Evolutionary conservation across 2,113 vertebrate species (phyloP).

Genomic region (Entelurus aequoreus): DNA sequence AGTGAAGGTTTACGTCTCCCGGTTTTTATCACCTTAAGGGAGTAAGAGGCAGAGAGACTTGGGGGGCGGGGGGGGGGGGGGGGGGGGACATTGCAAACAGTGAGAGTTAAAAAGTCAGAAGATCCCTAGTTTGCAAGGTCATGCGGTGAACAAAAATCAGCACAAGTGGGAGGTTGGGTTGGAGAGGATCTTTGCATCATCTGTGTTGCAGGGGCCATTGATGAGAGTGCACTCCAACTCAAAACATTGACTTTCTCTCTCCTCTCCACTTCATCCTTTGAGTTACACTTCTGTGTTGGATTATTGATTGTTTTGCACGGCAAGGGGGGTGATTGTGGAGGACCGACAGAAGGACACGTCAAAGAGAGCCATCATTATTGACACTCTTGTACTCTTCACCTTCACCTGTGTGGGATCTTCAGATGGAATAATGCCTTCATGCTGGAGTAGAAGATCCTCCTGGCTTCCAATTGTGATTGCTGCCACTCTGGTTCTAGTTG

Average conservation of each 20-base stretch:
- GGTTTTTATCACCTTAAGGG: background rate
- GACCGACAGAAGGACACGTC: constrained; percentile 22
- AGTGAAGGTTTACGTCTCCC: background rate
- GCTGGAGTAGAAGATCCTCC: constrained; percentile 44
- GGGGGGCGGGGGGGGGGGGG: background rate
- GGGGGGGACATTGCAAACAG: constrained; percentile 13
- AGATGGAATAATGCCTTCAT: constrained; percentile 57
- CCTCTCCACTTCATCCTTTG: constrained; percentile 15
- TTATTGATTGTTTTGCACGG: constrained; percentile 14
- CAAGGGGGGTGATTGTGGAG: constrained; percentile 11
- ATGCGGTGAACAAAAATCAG: constrained; percentile 28
- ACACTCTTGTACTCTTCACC: background rate
- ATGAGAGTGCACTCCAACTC: constrained; percentile 40
- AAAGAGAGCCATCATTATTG: constrained; percentile 15
- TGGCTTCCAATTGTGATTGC: constrained; percentile 54
- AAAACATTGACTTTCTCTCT: constrained; percentile 32
- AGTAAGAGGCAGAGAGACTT: constrained; percentile 2
- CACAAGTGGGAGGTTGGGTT: constrained; percentile 18
- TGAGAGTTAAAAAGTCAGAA: constrained; percentile 26
- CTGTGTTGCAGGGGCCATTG: constrained; percentile 9
- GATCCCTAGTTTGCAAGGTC: constrained; percentile 27
- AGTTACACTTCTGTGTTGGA: constrained; percentile 30
- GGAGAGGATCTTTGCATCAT: constrained; percentile 22
- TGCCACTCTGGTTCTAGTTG: constrained; percentile 57
- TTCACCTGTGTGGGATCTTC: constrained; percentile 6